Evolutionary conservation across 2,888 invertebrate species (phyloP).

Genomic region (Linyphia triangularis): DNA sequence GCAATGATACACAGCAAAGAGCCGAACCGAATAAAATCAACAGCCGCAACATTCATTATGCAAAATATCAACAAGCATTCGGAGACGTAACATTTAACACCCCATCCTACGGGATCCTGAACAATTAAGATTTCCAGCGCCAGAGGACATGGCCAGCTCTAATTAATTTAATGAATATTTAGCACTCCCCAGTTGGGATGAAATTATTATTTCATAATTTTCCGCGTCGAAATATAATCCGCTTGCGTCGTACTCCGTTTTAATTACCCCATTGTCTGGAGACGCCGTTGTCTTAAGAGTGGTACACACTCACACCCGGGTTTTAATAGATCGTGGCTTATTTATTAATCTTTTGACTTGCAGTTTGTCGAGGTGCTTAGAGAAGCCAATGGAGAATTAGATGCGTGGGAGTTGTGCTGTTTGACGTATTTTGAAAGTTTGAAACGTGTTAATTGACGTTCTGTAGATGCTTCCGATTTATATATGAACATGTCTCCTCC

Average conservation of each 20-base stretch:
- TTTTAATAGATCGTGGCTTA: constrained; percentile 35
- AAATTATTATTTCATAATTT: constrained; percentile 68
- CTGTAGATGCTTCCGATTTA: too few species aligned
- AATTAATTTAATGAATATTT: constrained; percentile 74
- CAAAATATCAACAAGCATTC: neutral
- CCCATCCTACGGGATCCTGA: constrained; percentile 27
- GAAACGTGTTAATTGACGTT: too few species aligned
- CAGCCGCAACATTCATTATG: neutral
- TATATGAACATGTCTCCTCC: too few species aligned
- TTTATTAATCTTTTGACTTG: constrained; percentile 31
- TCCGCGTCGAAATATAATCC: constrained; percentile 54
- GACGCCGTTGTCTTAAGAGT: constrained; percentile 6
- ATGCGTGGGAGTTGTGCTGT: too few species aligned
- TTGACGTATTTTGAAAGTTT: too few species aligned
- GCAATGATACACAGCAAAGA: neutral
- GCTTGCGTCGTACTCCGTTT: constrained; percentile 33
- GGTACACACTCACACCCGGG: neutral
- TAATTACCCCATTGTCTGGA: constrained; percentile 56
- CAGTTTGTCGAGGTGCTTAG: neutral
- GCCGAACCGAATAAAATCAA: neutral
- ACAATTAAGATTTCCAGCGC: constrained; percentile 67
- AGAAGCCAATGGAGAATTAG: neutral
- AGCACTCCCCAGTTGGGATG: constrained; percentile 50
- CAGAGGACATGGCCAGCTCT: constrained; percentile 24
- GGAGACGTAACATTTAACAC: constrained; percentile 28